phyloP scores from a whole-genome alignment of 2,113 vertebrate genomes.

The Ia io region DNA sequence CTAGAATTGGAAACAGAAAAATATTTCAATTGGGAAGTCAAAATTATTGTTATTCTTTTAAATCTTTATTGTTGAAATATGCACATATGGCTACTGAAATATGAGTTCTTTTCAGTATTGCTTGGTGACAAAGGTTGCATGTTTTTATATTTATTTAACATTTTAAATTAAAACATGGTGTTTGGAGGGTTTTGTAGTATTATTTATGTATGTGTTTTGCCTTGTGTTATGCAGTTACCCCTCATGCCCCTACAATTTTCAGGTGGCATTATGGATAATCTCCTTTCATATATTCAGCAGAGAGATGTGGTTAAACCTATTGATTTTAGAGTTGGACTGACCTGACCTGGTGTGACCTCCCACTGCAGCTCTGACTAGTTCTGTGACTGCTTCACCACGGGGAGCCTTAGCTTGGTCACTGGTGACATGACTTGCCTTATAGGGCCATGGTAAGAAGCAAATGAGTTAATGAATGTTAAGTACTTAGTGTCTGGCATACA shows the following conservation, averaged over 20 bases:
- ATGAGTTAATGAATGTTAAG: not conserved
- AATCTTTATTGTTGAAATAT: not conserved
- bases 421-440: not conserved
- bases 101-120: not conserved
- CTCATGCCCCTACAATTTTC: not conserved
- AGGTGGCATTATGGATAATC: not conserved
- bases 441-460: not conserved
- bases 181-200: not conserved
- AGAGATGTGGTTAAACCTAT: not conserved
- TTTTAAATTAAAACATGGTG: not conserved
- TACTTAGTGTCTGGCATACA: not conserved
- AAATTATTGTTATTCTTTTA: not conserved
- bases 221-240: not conserved
- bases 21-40: not conserved
- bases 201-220: not conserved
- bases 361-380: not conserved
- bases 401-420: not conserved
- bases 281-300: not conserved
- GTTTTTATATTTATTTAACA: slow-evolving; percentile 3
- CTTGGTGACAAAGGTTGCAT: not conserved
- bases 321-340: not conserved
- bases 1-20: not conserved
- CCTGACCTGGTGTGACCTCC: not conserved
- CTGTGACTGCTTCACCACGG: not conserved
- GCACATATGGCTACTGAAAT: not conserved